Conservation (phyloP, 2,113 vertebrate genomes). For the Chlorodrepanis virens region DNA sequence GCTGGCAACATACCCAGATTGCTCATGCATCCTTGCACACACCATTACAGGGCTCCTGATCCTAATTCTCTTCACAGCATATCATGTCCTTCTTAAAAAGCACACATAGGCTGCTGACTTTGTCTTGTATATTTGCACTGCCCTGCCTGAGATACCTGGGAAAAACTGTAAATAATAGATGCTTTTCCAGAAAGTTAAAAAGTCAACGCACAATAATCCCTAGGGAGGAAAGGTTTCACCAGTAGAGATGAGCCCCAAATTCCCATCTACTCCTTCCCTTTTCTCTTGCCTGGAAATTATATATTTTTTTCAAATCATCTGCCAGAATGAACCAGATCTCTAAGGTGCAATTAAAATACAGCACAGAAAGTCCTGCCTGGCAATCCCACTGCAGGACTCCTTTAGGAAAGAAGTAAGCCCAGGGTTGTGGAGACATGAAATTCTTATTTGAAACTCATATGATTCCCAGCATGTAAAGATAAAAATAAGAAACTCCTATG, state of each 20-base stretch:
- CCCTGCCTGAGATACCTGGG: background rate
- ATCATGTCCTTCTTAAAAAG: background rate
- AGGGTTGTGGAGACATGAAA: background rate
- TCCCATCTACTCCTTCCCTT: background rate
- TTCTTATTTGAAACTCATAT: background rate
- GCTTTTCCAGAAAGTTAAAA: background rate
- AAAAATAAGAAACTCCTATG: background rate
- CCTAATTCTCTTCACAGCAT: background rate
- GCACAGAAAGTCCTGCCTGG: background rate
- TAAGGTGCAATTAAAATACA: background rate
- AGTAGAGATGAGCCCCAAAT: background rate
- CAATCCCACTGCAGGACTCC: background rate
- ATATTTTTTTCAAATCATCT: background rate
- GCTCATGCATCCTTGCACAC: background rate
- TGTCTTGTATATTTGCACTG: background rate
- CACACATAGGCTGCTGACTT: background rate
- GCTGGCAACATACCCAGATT: background rate
- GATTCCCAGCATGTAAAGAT: background rate
- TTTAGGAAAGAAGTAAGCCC: background rate
- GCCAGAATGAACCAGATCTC: background rate
- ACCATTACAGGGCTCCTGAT: background rate
- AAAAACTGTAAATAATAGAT: background rate
- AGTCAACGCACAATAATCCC: fast-evolving
- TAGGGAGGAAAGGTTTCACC: background rate
- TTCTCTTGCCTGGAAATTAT: background rate